These are phyloP conservation scores for Tenthredo amoena DNA, from an alignment of 2,888 invertebrate species.

Conservation along the genomic window DNA sequence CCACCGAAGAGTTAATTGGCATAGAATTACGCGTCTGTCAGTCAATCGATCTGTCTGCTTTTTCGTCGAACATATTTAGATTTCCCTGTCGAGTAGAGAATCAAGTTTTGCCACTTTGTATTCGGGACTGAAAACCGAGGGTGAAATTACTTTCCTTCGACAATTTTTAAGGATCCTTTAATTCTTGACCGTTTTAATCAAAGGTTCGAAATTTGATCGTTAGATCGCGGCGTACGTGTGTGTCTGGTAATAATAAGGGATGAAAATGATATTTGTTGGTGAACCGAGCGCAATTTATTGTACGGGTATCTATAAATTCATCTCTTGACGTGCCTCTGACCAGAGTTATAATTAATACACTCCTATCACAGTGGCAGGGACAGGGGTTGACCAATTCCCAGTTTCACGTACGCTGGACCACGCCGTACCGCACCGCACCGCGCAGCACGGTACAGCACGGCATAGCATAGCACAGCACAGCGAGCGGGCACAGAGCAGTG, in stretches of 20 bases:
- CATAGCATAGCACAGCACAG: conserved; percentile 48
- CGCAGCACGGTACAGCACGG: conserved; percentile 55
- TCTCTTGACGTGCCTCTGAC: conserved; percentile 76
- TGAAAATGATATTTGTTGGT: conserved; percentile 78
- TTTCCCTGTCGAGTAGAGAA: neutral
- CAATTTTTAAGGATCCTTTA: neutral
- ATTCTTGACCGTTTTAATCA: neutral
- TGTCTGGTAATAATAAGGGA: conserved; percentile 31
- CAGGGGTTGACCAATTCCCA: conserved; percentile 52
- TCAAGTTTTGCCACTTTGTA: neutral
- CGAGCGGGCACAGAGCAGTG: conserved; percentile 69
- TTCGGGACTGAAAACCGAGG: neutral
- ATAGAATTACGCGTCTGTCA: conserved; percentile 1
- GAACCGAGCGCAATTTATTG: conserved; percentile 77
- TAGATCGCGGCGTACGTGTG: neutral
- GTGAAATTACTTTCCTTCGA: neutral
- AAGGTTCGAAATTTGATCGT: neutral
- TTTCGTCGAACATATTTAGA: neutral
- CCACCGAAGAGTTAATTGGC: conserved; percentile 3
- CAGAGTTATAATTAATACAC: conserved; percentile 78
- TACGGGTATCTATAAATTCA: conserved; percentile 74
- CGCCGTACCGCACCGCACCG: conserved; percentile 47
- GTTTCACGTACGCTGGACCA: conserved; percentile 54
- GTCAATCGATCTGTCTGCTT: conserved; percentile 16
- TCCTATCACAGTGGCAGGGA: conserved; percentile 69